These are phyloP conservation scores for Macrostomum lignano DNA, from an alignment of 1,140 invertebrate genomes.

Conservation along the genomic window DNA sequence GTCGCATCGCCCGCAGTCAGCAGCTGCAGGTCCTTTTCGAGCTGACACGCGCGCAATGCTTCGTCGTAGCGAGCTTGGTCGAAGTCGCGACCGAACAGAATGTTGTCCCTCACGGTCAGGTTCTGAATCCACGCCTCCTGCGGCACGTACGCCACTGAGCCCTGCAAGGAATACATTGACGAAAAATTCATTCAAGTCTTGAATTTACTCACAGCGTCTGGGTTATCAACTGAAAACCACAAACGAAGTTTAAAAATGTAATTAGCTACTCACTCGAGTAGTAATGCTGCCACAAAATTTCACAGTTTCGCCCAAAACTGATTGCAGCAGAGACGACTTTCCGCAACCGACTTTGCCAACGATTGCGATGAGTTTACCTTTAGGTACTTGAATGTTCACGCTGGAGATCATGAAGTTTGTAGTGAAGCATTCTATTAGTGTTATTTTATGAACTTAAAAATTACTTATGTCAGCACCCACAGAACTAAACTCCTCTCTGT, in stretches of 20 bases:
- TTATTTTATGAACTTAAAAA: too few species aligned
- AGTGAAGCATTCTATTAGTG: too few species aligned
- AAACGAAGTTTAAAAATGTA: not conserved
- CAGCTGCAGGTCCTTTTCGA: constrained; percentile 22
- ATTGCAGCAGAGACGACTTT: constrained; percentile 33
- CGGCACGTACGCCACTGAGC: constrained; percentile 36
- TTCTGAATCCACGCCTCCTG: constrained; percentile 41
- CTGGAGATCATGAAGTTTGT: too few species aligned
- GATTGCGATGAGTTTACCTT: constrained; percentile 21
- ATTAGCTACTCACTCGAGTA: not conserved
- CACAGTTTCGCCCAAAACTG: constrained; percentile 30
- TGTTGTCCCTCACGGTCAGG: constrained; percentile 38
- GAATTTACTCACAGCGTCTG: constrained; percentile 57
- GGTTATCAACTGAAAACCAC: constrained; percentile 37
- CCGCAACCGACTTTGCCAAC: constrained; percentile 31
- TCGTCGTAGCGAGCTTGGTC: constrained; percentile 9
- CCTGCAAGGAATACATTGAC: constrained; percentile 10
- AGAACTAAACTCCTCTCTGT: too few species aligned
- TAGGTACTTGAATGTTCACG: constrained; percentile 13
- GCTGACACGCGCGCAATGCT: constrained; percentile 17
- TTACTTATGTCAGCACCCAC: too few species aligned
- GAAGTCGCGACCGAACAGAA: constrained; percentile 31
- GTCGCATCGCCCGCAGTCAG: constrained; percentile 8
- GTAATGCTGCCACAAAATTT: constrained; percentile 13
- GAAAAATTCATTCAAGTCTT: constrained; percentile 75